Evolutionary conservation across 2,113 vertebrate species (phyloP), one percentile per base, ranked within the genome.

Genomic region (Phalacrocorax carbo): DNA sequence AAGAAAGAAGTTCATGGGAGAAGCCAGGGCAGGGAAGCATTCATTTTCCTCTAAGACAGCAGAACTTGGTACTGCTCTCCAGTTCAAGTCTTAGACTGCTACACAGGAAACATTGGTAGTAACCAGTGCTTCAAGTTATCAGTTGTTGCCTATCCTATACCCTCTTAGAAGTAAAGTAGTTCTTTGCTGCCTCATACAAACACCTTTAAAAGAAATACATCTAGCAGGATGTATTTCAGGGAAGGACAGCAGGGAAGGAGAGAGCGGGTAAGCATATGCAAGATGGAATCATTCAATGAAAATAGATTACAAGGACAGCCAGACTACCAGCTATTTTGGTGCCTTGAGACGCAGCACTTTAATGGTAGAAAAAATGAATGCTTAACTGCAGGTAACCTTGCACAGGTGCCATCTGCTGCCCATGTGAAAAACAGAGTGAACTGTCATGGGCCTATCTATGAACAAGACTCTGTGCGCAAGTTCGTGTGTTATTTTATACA

Each of bases 71-170:
- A 57, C 55, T 68, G 29, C 51, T 68, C 27, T 62, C 46, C 51
- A 70, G 49, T 18, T 38, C 22, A 86, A 58, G 32, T 6, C 77
- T 52, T 71, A 42, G 25, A 32, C 54, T 34, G 13, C 19, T 40
- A 81, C 21, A 22, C 2, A 3, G 36, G 29, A 80, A 83, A 68
- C 26, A 48, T 0, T 42, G 36, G 49, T n/a, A 91, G 32, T 0
- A 0, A 78, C 8, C 17, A n/a, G 10, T 32, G 11, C 15, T 44
- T 69, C 15, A 8, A 38, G 38, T 36, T 55, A 54, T 1, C 22
- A 9, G 19, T 25, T 58, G 38, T 55, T 72, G 22, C 32, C n/a
- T 54, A 34, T 15, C 7, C 9, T 30, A 18, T 26, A 40, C 22
- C 5, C 9, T 3, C 5, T 79, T 15, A 38, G 9, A 18, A 82